Conservation (phyloP, 2,797 vertebrate species). For the Tiaroga cobitis region DNA sequence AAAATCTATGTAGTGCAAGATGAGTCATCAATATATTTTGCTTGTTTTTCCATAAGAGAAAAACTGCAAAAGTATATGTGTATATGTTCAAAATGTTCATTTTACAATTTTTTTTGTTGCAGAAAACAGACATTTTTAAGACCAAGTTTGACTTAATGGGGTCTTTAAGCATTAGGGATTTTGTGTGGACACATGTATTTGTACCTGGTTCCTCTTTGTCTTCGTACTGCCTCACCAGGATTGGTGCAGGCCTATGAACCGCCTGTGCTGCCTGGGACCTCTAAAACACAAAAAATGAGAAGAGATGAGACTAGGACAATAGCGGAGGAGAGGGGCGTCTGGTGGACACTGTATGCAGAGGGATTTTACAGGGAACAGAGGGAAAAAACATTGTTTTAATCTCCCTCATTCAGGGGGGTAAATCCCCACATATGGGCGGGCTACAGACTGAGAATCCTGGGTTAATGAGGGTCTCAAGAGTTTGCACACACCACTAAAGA, state of each 20-base stretch:
- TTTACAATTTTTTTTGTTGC: background rate
- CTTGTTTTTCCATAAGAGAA: background rate
- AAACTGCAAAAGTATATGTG: background rate
- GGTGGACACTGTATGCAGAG: conserved; percentile 32
- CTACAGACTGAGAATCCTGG: conserved; percentile 2
- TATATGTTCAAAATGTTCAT: background rate
- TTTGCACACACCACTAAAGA: conserved; percentile 48
- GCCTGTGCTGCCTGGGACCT: conserved; percentile 30
- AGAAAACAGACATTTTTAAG: background rate
- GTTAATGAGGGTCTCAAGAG: conserved; percentile 42
- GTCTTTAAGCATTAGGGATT: background rate
- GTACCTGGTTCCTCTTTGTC: conserved; percentile 53
- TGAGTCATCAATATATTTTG: background rate
- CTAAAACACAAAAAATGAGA: conserved; percentile 46
- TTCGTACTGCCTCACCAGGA: conserved; percentile 60
- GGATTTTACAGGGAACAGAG: conserved; percentile 46
- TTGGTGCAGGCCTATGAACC: conserved; percentile 42
- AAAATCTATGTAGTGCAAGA: background rate
- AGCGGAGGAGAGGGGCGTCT: background rate
- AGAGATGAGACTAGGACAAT: conserved; percentile 12
- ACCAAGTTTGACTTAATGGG: background rate
- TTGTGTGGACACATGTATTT: background rate
- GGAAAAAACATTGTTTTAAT: conserved; percentile 41
- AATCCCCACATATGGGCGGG: conserved; percentile 43
- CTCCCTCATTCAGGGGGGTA: conserved; percentile 26